Base-by-base conservation (phyloP, 2,888 invertebrate species). In the Melanophora roralis region DNA sequence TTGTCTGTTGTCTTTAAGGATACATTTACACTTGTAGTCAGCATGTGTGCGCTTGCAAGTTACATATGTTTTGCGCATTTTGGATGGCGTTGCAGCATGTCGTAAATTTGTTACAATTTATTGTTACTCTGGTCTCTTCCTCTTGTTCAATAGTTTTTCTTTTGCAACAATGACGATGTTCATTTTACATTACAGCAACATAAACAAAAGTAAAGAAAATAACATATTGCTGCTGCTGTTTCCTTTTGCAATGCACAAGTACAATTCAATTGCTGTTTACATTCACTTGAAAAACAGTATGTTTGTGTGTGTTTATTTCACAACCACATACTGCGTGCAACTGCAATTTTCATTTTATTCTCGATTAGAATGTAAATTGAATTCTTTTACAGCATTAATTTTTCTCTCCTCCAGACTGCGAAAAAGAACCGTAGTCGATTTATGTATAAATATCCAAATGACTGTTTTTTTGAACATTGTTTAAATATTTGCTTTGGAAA, bases 91-190 rank as follows among this genome's bases (percentile, higher is more conserved):
- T 79, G 83, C 82, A 78, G 81, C 82, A 83, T 78, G 82, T 82
- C 82, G 82, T 82, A 83, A 83, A 83, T 83, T 83, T 82, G 81
- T 79, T 62, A 65, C 82, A 79, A 83, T 82, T 83, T 83, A 83
- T 83, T 83, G 82, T 77, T 78, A 53, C 80, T n/a, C n/a, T 76
- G 36, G 43, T 53, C 59, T 62, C 71, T 69, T 65, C 65, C 43
- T 55, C 62, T 59, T 47, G 34, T 51, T 43, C 43, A 45, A 14
- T 16, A 16, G 34, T 16, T 59, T 57, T 43, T 43, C 32, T 43
- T 51, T 21, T 38, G 53, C 49, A 51, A 38, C 59, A 67, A 67
- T 43, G 14, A 59, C 47, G 21, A 40, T 60, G 59, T 49, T 55
- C 73, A 73, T 60, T 59, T 67, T 59, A 43, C 59, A 45, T 43